These are phyloP conservation scores for Lerema accius DNA, from an alignment of 1,140 invertebrate genomes.

Conservation along the genomic window DNA sequence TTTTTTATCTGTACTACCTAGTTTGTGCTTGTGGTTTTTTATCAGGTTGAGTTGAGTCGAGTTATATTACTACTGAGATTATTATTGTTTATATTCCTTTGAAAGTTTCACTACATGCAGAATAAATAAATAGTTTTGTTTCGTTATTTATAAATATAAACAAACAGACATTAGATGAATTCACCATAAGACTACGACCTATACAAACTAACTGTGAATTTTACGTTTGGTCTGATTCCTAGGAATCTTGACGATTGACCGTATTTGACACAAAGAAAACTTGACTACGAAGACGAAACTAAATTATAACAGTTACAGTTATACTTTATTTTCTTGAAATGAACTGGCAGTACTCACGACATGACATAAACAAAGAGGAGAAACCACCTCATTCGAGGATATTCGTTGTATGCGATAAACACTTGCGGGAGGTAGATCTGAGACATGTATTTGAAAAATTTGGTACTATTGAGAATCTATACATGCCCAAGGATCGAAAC, in stretches of 20 bases:
- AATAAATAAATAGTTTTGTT: too few relatives aligned
- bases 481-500: conserved; percentile 93
- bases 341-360: conserved; percentile 42
- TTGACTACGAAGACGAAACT: conserved; percentile 27
- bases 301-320: conserved; percentile 37
- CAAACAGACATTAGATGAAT: conserved; percentile 5
- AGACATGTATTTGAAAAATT: conserved; percentile 90
- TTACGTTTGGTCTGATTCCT: conserved; percentile 17
- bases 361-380: conserved; percentile 67
- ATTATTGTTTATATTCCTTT: too few relatives aligned
- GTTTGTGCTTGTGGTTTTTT: too few relatives aligned
- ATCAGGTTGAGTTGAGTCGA: too few relatives aligned
- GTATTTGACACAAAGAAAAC: conserved; percentile 36
- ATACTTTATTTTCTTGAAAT: conserved; percentile 35
- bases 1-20: too few relatives aligned
- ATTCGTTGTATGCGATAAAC: conserved; percentile 94
- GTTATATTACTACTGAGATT: too few relatives aligned
- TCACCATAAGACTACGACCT: conserved; percentile 16
- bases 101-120: too few relatives aligned
- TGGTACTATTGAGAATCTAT: conserved; percentile 94
- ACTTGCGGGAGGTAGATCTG: conserved; percentile 91
- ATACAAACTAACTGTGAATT: conserved; percentile 3
- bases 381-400: conserved; percentile 82
- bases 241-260: conserved; percentile 44
- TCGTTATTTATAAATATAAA: too few relatives aligned